A percentile compares a stretch with the other conserved stretches of the same genome.
Evolutionary conservation across 2,113 vertebrate species (phyloP).

Genomic region (Gallinago undulata): DNA sequence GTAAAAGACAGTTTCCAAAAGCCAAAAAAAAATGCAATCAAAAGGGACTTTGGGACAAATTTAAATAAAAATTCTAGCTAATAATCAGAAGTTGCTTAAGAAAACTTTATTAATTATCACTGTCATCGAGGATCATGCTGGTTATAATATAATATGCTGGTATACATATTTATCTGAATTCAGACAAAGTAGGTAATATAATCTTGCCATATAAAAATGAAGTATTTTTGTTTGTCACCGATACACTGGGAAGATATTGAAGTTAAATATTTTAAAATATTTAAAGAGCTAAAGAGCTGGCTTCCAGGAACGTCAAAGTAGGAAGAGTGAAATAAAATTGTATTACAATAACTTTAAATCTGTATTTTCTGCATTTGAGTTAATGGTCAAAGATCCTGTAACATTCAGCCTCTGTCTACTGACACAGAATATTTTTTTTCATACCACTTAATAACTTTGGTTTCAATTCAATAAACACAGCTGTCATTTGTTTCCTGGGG

Average conservation of each 20-base stretch:
- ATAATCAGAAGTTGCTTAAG: neutral
- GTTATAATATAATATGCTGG: neutral
- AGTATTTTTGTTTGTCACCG: neutral
- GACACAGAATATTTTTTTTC: neutral
- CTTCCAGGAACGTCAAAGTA: neutral
- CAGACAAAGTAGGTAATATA: neutral
- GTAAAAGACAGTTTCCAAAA: neutral
- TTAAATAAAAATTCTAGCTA: neutral
- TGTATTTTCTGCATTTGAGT: neutral
- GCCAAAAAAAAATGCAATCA: neutral
- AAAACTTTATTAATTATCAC: neutral
- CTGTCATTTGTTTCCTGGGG: conserved; percentile 52
- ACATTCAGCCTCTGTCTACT: neutral
- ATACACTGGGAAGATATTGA: neutral
- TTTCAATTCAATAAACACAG: conserved; percentile 33
- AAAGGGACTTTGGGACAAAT: neutral
- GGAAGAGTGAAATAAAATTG: neutral
- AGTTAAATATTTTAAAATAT: neutral
- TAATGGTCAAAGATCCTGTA: neutral
- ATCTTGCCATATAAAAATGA: neutral
- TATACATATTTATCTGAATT: neutral
- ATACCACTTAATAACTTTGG: neutral
- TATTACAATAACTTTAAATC: neutral
- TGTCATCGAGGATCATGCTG: neutral
- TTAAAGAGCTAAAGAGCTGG: neutral